These are phyloP conservation scores for Nothocercus nigrocapillus DNA, from an alignment of 2,113 vertebrate genomes.

Conservation along the genomic window DNA sequence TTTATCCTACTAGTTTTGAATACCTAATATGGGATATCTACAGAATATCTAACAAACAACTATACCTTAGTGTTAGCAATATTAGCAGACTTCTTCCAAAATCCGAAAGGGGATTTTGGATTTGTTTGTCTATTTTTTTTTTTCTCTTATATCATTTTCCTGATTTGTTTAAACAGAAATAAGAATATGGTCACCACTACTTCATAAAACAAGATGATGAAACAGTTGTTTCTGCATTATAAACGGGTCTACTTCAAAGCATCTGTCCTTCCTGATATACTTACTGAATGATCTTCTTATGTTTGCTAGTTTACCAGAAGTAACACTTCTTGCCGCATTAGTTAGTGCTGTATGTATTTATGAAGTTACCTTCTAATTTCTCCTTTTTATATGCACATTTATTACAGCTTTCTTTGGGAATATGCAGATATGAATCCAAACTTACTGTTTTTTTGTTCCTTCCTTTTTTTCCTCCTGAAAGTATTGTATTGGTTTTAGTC, in stretches of 20 bases:
- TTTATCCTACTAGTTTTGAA: neutral
- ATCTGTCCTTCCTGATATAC: neutral
- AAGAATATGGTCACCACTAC: fast-evolving
- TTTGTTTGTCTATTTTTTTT: neutral
- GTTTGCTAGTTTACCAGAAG: neutral
- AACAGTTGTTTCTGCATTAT: neutral
- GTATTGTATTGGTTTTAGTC: neutral
- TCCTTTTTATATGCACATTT: neutral
- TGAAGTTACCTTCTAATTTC: neutral
- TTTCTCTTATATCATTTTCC: neutral
- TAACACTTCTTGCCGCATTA: neutral
- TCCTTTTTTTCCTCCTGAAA: neutral
- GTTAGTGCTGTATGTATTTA: neutral
- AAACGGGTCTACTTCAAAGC: neutral
- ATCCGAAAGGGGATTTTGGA: neutral
- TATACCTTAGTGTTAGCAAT: neutral
- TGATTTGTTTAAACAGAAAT: neutral
- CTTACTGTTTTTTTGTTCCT: neutral
- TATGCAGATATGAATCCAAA: neutral
- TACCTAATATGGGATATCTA: neutral
- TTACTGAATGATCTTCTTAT: neutral
- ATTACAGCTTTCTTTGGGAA: neutral
- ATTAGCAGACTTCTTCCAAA: neutral
- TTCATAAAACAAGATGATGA: neutral
- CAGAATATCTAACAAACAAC: neutral